phyloP scores from a whole-genome alignment of 2,113 vertebrate species.

The Oncorhynchus masou region DNA sequence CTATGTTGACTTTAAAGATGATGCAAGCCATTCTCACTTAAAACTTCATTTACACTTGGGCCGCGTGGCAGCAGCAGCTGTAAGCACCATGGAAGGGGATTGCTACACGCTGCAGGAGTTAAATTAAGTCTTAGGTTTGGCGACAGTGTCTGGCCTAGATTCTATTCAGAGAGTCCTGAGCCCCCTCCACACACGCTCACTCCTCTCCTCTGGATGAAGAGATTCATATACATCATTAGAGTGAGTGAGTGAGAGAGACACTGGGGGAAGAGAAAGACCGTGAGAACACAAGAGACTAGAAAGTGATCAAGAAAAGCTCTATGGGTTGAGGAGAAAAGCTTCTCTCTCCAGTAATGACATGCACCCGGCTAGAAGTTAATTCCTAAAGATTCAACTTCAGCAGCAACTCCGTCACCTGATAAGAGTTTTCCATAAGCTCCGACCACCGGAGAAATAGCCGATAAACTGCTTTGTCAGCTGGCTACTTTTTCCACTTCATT shows the following conservation, averaged over 20 bases:
- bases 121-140: constrained; percentile 18
- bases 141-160: constrained; percentile 48
- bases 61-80: not conserved
- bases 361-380: too few relatives aligned
- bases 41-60: not conserved
- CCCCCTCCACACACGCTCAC: not conserved
- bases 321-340: not conserved
- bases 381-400: too few relatives aligned
- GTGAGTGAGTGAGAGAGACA: too few relatives aligned
- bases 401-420: too few relatives aligned
- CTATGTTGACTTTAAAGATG: too few relatives aligned
- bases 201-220: constrained; percentile 10
- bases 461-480: too few relatives aligned
- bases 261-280: not conserved
- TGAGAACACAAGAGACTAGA: too few relatives aligned
- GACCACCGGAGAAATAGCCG: too few relatives aligned
- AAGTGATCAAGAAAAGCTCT: not conserved
- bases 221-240: not conserved
- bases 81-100: not conserved
- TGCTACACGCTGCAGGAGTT: constrained; percentile 22
- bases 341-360: not conserved
- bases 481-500: too few relatives aligned
- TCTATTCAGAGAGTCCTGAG: constrained; percentile 35
- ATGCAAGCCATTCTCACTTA: not conserved
- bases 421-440: too few relatives aligned